Evolutionary conservation across 2,888 invertebrate species (phyloP).

Genomic region (Archips crataeganus): DNA sequence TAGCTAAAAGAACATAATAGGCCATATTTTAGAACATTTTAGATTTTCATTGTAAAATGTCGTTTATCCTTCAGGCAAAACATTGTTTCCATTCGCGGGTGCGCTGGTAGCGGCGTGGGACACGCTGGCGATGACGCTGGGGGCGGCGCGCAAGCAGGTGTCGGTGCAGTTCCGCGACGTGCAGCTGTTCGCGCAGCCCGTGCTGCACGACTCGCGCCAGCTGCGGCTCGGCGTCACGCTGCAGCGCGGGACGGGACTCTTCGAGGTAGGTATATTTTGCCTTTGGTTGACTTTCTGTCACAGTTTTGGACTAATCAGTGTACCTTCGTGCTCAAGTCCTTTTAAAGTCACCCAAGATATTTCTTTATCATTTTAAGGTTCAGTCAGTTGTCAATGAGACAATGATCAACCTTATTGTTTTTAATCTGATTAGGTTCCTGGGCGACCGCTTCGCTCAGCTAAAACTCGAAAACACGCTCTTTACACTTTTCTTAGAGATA

Average conservation of each 20-base stretch:
- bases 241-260: conserved; percentile 86
- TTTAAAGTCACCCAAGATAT: not conserved
- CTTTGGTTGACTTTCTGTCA: not conserved
- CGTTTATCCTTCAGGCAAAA: conserved; percentile 78
- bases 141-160: conserved; percentile 85
- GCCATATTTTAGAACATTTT: not conserved
- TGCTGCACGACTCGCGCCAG: conserved; percentile 79
- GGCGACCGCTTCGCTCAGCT: no score
- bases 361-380: no score
- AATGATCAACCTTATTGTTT: no score
- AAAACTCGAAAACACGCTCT: no score
- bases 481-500: no score
- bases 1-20: no score
- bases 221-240: conserved; percentile 84
- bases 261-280: conserved; percentile 74
- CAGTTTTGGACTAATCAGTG: not conserved
- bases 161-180: conserved; percentile 89
- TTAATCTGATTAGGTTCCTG: no score
- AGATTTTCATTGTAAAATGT: not conserved
- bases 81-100: conserved; percentile 91
- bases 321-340: not conserved
- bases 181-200: conserved; percentile 87
- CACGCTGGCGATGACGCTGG: conserved; percentile 86
- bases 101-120: conserved; percentile 90
- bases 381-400: no score